Evolutionary conservation across 1,140 invertebrate species (phyloP), one percentile per base, ranked within the genome.

Genomic region (Phymastichus coffea): DNA sequence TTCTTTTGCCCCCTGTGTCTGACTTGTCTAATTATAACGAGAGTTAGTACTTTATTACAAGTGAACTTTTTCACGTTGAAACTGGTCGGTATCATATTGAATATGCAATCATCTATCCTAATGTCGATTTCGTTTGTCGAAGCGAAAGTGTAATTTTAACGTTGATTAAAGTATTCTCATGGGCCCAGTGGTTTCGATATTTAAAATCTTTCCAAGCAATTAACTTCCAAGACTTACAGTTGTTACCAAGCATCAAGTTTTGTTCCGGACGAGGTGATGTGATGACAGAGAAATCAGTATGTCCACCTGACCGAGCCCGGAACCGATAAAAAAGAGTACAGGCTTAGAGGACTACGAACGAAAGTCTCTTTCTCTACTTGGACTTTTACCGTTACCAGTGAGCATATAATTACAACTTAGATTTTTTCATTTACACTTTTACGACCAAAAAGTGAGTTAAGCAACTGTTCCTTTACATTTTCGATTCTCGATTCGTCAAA

Each of bases 221-320:
- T 61, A 61, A 48, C 54, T 48, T 35, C 30, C 43, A 28, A 49
- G 49, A n/a, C 56, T 33, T 23, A n/a, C 17, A 35, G 2, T n/a
- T n/a, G n/a, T n/a, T n/a, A 33, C 49, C 40, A 54, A 20, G 58
- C 20, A 64, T 57, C 20, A 58, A 44, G 30, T 25, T n/a, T n/a
- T 64, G 67, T 71, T 71, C 66, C 69, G 66, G 69, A 64, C 66
- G 66, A 69, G 66, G 60, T 68, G 66, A 70, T 66, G 57, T 55
- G 64, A 54, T 61, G 69, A 69, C 67, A 68, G 69, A 71, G 69
- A 71, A 71, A 71, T 69, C 67, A 64, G 60, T 64, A 62, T 58
- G 23, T 63, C 59, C 49, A 57, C 25, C 49, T 52, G 37, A 46
- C 63, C 68, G 64, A 63, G 62, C 51, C 57, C 51, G 61, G 62